A percentile compares a stretch with the other conserved stretches of the same genome.
These are phyloP conservation scores for Marronus borbonicus DNA, from an alignment of 2,888 invertebrate species.

Conservation along the genomic window DNA sequence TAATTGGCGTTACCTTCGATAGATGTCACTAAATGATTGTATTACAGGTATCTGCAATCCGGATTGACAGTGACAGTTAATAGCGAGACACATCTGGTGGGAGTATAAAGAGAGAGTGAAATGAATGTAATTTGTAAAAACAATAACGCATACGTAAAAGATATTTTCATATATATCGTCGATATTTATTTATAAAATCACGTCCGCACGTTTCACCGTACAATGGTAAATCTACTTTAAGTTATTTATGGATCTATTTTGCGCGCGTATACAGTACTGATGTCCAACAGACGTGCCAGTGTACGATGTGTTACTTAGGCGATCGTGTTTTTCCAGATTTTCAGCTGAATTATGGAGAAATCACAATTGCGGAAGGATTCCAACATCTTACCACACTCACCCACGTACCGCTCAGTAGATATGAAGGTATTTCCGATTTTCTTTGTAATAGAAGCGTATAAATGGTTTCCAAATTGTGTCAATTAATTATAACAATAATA, in stretches of 20 bases:
- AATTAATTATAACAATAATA: too few species aligned
- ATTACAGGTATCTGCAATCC: not conserved
- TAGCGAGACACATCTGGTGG: not conserved
- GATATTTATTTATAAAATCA: slow-evolving; percentile 24
- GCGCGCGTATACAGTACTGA: not conserved
- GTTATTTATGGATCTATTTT: not conserved
- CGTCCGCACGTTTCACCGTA: not conserved
- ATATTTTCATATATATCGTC: slow-evolving; percentile 28
- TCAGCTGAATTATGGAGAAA: slow-evolving; percentile 77
- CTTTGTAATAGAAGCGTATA: not conserved
- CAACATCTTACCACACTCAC: slow-evolving; percentile 72
- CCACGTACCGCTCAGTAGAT: slow-evolving; percentile 76
- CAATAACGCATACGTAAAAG: slow-evolving; percentile 16
- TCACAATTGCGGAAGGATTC: slow-evolving; percentile 77
- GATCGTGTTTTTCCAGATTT: slow-evolving; percentile 58
- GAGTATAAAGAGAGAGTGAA: not conserved
- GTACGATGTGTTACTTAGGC: slow-evolving; percentile 6
- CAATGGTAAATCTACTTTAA: slow-evolving; percentile 22
- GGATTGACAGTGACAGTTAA: slow-evolving; percentile 45
- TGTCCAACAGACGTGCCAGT: not conserved
- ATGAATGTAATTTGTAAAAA: not conserved
- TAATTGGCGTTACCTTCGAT: not conserved
- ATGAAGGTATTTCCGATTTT: slow-evolving; percentile 73
- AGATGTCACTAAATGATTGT: not conserved
- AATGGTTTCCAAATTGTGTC: too few species aligned